Base-by-base conservation (phyloP, 2,888 invertebrate genomes). In the Diaprepes abbreviatus region DNA sequence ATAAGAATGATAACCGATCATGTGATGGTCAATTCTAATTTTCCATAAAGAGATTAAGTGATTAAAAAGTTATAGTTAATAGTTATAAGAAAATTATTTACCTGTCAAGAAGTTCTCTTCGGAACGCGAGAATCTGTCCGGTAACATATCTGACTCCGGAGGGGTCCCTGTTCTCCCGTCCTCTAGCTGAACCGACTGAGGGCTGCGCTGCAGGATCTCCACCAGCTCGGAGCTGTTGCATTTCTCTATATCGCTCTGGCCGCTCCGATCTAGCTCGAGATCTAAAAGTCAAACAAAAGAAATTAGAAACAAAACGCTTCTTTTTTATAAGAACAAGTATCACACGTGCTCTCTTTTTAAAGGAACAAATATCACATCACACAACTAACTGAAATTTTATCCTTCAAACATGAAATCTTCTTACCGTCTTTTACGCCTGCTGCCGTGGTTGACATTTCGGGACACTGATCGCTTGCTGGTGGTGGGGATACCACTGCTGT, bases 51-150 rank as follows among this genome's bases (percentile, higher is more conserved):
- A 4, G 3, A 24, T 24, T 24, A 4, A 4, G 24, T 24, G 3
- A 5, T 3, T 24, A 24, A 24, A 24, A 24, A 3, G 3, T 3
- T 24, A 24, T 24, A 3, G 5, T 24, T 5, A 5, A 24, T n/a
- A n/a, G n/a, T n/a, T 12, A 36, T 36, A 19, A 3, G 2, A 19
- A 4, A 10, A 10, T 3, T n/a, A 45, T 19, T 54, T 77, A 81
- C 79, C 80, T 76, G 76, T 80, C 76, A 70, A 81, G 76, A 74
- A 79, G 78, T 74, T 83, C 80, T 78, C 83, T 74, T 75, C 83
- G 75, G 75, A 79, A 79, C 67, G 80, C 79, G 77, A 82, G 76
- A 78, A 85, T 84, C 83, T 85, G 84, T 80, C 82, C 83, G 68
- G 79, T 75, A 76, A 80, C 75, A 74, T 79, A 78, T 73, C 75